Base-by-base conservation (phyloP, 2,113 vertebrate species). In the Acanthochromis polyacanthus region DNA sequence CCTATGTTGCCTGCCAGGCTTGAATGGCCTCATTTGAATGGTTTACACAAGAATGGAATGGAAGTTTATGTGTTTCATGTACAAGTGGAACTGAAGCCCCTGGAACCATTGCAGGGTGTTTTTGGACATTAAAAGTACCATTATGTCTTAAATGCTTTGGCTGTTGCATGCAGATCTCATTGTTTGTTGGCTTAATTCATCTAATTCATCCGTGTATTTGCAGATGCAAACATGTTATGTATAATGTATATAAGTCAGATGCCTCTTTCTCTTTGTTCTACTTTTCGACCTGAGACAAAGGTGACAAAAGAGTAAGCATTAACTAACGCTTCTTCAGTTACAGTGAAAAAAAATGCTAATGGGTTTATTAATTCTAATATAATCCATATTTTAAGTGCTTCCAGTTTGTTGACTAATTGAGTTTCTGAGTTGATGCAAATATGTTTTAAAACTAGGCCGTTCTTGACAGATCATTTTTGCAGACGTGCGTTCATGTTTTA, bases 1-100 rank as follows among this genome's bases (percentile, higher is more conserved):
- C 68, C 64, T 71, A 32, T 59, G 36, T 71, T 73, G 78, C 43
- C 87, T 81, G 79, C 72, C 51, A 87, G 85, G 77, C 62, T 57
- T 45, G 25, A 84, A 45, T 61, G 71, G 72, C 75, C 76, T 84
- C 32, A 25, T 72, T 70, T 68, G 40, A 78, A 66, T 81, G 45
- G 59, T 78, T 81, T 77, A 75, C 48, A 69, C 57, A 67, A 50
- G 65, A 79, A 83, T 4, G 15, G 70, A 4, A 53, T 74, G 61
- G 38, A 72, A 3, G 48, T 55, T 68, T 60, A 40, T 40, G 10
- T 17, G 53, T 15, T 80, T 76, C n/a, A 15, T 48, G 67, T 60
- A 45, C 50, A 66, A 12, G 12, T 45, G 25, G 59, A 72, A 67
- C 55, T 67, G 28, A 51, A 82, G 66, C 52, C 53, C 7, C 28